Base-by-base conservation (phyloP, 2,888 invertebrate genomes). In the Helleia helle region DNA sequence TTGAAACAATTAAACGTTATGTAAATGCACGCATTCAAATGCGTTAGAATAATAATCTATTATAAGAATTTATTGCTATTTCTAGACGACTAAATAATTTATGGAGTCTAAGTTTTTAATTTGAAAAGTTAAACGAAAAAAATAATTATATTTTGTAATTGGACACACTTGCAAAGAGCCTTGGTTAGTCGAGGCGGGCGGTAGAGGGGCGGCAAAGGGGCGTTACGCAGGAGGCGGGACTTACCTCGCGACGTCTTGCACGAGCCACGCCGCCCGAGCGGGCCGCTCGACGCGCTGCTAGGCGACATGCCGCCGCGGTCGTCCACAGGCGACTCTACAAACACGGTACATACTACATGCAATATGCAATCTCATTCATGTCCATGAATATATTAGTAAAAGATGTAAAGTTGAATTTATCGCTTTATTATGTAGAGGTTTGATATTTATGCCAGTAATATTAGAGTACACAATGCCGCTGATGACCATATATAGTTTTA, bases 201-300 rank as follows among this genome's bases (percentile, higher is more conserved):
- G 37, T 15, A 4, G 28, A 9, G 8, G 18, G 3, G 9, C 15
- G 18, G 15, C 18, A 14, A 11, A 1, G 28, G 26, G 18, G 9
- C 6, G 14, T 1, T 26, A 41, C 34, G 38, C n/a, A 8, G 7
- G 38, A 5, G 44, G 18, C 48, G 38, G 37, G 24, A 53, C 90
- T 86, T 76, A 94, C 94, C 94, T 90, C 94, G 86, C 55, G 93
- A 93, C 41, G 93, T 93, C 85, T 94, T 94, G 86, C 94, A 94
- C 29, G 94, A 94, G 74, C 94, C 93, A 59, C 94, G 89, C 24
- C 94, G 88, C 46, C 92, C 94, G 51, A 94, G 87, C 53, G 91
- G 89, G 46, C 87, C 88, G 70, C 87, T 87, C 47, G 87, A 86
- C 55, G 87, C 88, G 54, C 89, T 90, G 63, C 90, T 88, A 12